Conservation (phyloP, 2,888 invertebrate genomes). For the Pantelozetes paolii region DNA sequence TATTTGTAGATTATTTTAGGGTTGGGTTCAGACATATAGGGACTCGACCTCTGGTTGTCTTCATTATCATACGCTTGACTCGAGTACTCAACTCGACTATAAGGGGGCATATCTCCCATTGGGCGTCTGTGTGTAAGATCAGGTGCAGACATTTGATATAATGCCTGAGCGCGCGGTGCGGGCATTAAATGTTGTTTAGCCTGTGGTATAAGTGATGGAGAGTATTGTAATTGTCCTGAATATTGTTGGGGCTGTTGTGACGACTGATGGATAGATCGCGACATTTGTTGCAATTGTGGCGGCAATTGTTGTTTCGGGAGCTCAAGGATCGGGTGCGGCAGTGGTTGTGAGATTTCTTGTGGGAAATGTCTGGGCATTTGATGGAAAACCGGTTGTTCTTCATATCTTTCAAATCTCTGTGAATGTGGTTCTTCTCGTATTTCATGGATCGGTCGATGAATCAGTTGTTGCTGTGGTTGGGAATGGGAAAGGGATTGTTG, state of each 20-base stretch:
- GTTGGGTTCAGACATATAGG: too few relatives aligned
- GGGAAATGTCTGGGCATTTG: too few relatives aligned
- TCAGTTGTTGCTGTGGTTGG: too few relatives aligned
- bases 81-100: not conserved
- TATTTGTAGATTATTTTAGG: too few relatives aligned
- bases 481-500: not conserved
- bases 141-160: constrained; percentile 10
- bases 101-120: not conserved
- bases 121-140: not conserved
- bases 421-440: not conserved
- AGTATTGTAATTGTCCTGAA: not conserved
- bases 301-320: too few relatives aligned
- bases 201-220: not conserved
- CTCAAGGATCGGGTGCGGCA: too few relatives aligned
- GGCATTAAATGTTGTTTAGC: not conserved
- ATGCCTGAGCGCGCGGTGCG: not conserved
- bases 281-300: too few relatives aligned
- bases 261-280: too few relatives aligned
- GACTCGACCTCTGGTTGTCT: too few relatives aligned
- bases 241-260: too few relatives aligned
- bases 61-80: not conserved
- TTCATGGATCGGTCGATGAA: not conserved
- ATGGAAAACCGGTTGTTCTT: not conserved
- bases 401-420: too few relatives aligned
- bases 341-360: too few relatives aligned